Evolutionary conservation across 1,140 invertebrate species (phyloP).

Genomic region (Pseudomyrmex flavicornis): DNA sequence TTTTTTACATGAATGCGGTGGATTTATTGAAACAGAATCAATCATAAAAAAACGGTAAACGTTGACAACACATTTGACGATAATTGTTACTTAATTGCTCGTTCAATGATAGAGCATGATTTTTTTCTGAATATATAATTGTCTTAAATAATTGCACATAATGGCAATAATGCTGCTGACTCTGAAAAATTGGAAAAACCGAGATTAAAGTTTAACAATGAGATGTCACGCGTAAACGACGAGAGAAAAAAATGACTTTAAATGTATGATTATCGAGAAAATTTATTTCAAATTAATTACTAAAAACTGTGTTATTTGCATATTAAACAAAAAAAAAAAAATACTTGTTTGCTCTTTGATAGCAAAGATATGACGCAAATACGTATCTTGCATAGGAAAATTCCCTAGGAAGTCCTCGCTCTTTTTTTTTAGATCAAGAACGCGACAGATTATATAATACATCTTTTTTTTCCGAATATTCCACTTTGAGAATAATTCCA

Average conservation of each 20-base stretch:
- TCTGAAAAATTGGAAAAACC: not conserved
- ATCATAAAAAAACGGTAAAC: too few relatives aligned
- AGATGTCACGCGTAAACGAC: not conserved
- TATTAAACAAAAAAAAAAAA: too few relatives aligned
- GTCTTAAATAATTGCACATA: not conserved
- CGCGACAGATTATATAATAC: not conserved
- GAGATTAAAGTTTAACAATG: not conserved
- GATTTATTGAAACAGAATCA: too few relatives aligned
- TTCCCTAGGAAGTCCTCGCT: not conserved
- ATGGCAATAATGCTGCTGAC: not conserved
- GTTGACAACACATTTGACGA: too few relatives aligned
- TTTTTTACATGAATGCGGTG: not conserved
- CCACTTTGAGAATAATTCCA: constrained; percentile 10
- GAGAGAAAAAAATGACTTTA: not conserved
- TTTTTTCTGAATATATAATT: too few relatives aligned
- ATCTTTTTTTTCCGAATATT: constrained; percentile 13
- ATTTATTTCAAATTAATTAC: not conserved
- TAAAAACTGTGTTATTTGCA: too few relatives aligned
- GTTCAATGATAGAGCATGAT: too few relatives aligned
- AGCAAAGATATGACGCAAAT: too few relatives aligned
- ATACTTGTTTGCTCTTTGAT: too few relatives aligned
- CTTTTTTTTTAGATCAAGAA: constrained; percentile 25
- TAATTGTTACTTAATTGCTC: too few relatives aligned
- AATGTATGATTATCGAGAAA: not conserved
- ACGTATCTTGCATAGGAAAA: not conserved